phyloP scores from a whole-genome alignment of 2,113 vertebrate species.

The Coregonus clupeaformis region DNA sequence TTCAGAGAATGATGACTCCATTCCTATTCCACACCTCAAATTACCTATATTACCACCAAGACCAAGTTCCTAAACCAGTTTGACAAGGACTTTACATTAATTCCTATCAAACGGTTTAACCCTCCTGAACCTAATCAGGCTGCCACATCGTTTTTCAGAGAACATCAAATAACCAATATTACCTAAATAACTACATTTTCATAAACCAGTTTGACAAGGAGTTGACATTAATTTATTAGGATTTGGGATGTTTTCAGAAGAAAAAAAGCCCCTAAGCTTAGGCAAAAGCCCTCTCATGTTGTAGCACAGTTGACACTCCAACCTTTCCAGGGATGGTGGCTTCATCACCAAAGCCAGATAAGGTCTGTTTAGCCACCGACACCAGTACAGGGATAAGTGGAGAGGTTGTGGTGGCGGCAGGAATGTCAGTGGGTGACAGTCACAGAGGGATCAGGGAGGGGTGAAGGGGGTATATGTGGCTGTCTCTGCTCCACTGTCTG shows the following conservation, averaged over 20 bases:
- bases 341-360: constrained; percentile 35
- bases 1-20: too few relatives aligned
- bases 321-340: constrained; percentile 17
- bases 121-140: not conserved
- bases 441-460: not conserved
- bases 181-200: too few relatives aligned
- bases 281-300: not conserved
- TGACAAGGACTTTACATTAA: not conserved
- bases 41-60: not conserved
- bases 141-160: not conserved
- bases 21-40: not conserved
- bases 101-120: too few relatives aligned
- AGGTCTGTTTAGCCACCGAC: constrained; percentile 29
- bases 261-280: too few relatives aligned
- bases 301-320: constrained; percentile 12
- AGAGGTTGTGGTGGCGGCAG: constrained; percentile 16
- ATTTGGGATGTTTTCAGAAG: too few relatives aligned
- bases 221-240: too few relatives aligned
- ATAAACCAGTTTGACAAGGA: not conserved
- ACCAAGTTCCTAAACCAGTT: not conserved
- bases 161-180: not conserved
- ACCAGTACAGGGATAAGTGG: constrained; percentile 12
- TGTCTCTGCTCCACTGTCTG: constrained; percentile 6
- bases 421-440: constrained; percentile 27
- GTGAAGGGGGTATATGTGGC: not conserved